Conservation (phyloP, 1,140 invertebrate species). For the Goniozus legneri region DNA sequence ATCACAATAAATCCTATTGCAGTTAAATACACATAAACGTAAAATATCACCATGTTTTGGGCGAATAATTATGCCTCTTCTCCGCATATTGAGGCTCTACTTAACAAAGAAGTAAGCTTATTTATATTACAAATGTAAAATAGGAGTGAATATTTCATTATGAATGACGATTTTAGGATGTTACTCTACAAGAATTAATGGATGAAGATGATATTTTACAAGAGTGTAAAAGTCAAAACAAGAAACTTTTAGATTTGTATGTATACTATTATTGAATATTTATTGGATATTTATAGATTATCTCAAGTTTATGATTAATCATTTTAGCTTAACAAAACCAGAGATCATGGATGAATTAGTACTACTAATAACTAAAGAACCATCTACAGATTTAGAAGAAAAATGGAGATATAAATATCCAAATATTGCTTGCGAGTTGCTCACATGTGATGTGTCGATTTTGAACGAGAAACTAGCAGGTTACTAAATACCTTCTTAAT, state of each 20-base stretch:
- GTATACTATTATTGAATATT: constrained; percentile 42
- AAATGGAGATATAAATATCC: constrained; percentile 83
- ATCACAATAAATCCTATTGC: constrained; percentile 10
- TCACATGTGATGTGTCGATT: constrained; percentile 82
- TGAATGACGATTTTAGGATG: constrained; percentile 66
- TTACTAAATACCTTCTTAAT: constrained; percentile 14
- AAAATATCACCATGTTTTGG: constrained; percentile 71
- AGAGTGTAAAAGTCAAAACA: constrained; percentile 92
- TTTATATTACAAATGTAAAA: neutral
- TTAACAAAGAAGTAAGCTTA: constrained; percentile 68
- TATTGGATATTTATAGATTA: neutral
- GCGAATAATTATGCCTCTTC: constrained; percentile 69
- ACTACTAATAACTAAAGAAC: constrained; percentile 81
- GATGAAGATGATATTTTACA: constrained; percentile 93
- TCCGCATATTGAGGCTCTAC: constrained; percentile 70
- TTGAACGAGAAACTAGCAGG: constrained; percentile 80
- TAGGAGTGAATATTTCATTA: constrained; percentile 7
- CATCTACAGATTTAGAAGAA: constrained; percentile 72
- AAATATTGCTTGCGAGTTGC: constrained; percentile 89
- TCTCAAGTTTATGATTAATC: constrained; percentile 19
- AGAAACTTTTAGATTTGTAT: constrained; percentile 90
- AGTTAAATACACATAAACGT: constrained; percentile 1
- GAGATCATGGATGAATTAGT: constrained; percentile 85
- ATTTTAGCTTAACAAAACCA: constrained; percentile 74
- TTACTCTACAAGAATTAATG: constrained; percentile 84